These are phyloP conservation scores for Larimichthys crocea DNA, from an alignment of 2,113 vertebrate species.

Conservation along the genomic window DNA sequence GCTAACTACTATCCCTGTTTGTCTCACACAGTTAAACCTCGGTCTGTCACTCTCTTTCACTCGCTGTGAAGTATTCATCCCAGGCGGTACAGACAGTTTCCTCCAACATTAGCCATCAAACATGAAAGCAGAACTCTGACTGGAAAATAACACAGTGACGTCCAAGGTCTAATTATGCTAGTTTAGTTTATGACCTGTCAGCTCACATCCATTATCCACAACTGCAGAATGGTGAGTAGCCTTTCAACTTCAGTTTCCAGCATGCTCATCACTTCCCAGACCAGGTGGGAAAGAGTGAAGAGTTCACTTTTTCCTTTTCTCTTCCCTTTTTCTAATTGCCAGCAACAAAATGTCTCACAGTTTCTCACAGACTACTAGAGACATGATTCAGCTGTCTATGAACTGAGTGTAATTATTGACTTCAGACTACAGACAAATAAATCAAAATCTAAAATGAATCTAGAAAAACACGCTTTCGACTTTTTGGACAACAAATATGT, in stretches of 20 bases:
- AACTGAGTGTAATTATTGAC: neutral
- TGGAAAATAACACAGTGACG: conserved; percentile 74
- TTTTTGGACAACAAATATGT: neutral
- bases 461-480: neutral
- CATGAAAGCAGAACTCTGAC: conserved; percentile 75
- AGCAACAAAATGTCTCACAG: neutral
- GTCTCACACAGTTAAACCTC: conserved; percentile 34
- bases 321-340: neutral
- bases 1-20: conserved; percentile 16
- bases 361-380: neutral
- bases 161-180: conserved; percentile 73
- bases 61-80: conserved; percentile 47
- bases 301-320: conserved; percentile 54
- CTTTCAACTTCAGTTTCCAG: conserved; percentile 73
- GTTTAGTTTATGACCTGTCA: conserved; percentile 73
- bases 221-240: conserved; percentile 29
- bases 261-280: conserved; percentile 65
- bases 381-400: neutral
- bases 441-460: neutral
- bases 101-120: conserved; percentile 52
- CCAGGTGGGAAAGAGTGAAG: conserved; percentile 71
- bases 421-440: neutral
- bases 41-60: conserved; percentile 32
- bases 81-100: conserved; percentile 52
- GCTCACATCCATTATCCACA: conserved; percentile 68